A percentile compares a stretch with the other conserved stretches of the same genome.
phyloP scores from a whole-genome alignment of 2,888 invertebrate genomes.

The Dynastes grantii region DNA sequence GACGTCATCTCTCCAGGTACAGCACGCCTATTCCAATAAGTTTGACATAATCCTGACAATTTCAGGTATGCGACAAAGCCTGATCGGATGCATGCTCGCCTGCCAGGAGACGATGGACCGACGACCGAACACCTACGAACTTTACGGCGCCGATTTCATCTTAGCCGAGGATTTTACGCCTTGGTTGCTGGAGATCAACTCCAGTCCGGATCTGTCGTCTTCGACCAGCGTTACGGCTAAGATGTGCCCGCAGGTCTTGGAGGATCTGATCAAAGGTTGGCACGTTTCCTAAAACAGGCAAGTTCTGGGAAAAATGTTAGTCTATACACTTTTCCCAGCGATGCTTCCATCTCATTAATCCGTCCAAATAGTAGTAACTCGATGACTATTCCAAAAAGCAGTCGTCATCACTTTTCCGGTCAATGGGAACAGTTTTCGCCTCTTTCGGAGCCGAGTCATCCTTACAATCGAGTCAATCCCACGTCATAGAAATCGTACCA shows the following conservation, averaged over 20 bases:
- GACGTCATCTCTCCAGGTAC: slow-evolving; percentile 87
- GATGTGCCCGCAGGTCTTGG: slow-evolving; percentile 89
- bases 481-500: too few species aligned
- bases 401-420: too few species aligned
- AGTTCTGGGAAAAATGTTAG: background rate
- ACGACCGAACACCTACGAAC: slow-evolving; percentile 88
- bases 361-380: too few species aligned
- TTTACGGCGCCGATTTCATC: slow-evolving; percentile 98
- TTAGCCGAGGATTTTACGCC: slow-evolving; percentile 89
- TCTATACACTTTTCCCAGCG: too few species aligned
- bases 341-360: too few species aligned
- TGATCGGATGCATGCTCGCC: slow-evolving; percentile 87
- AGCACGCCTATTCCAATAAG: background rate
- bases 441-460: too few species aligned
- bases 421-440: too few species aligned
- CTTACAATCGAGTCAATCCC: too few species aligned
- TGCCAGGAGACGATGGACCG: slow-evolving; percentile 90
- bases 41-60: slow-evolving; percentile 26
- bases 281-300: too few species aligned
- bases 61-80: slow-evolving; percentile 67
- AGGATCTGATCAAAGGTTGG: slow-evolving; percentile 92
- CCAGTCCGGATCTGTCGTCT: slow-evolving; percentile 93
- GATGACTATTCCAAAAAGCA: too few species aligned
- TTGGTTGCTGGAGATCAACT: slow-evolving; percentile 96
- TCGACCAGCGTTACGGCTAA: slow-evolving; percentile 91